Percentiles rank a stretch among this genome's conserved stretches.
These are phyloP conservation scores for Cephus sareptanus DNA, from an alignment of 2,888 invertebrate species.

Conservation along the genomic window DNA sequence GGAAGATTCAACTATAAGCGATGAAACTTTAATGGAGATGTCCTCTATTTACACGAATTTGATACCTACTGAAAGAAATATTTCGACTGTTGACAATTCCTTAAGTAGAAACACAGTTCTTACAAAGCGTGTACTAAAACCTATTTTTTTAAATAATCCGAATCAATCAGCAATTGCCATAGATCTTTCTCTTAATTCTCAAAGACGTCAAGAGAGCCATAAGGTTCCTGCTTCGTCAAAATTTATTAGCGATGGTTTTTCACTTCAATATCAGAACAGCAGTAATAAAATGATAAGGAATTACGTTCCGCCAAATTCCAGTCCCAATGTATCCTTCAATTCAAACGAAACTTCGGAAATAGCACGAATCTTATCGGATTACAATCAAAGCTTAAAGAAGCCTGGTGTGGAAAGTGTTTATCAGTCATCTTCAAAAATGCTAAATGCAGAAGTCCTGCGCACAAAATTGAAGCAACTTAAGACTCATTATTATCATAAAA, in stretches of 20 bases:
- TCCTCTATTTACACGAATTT: conserved; percentile 46
- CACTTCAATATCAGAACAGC: neutral
- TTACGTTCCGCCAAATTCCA: neutral
- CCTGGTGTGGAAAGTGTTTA: conserved; percentile 5
- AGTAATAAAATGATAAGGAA: neutral
- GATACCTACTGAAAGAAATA: conserved; percentile 24
- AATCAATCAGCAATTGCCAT: neutral
- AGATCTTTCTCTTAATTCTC: conserved; percentile 1
- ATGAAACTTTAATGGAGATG: conserved; percentile 45
- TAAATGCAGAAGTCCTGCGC: conserved; percentile 10
- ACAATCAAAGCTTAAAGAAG: conserved; percentile 34
- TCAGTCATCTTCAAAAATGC: conserved; percentile 11
- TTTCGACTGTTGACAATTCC: neutral
- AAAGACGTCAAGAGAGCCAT: neutral
- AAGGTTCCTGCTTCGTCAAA: neutral
- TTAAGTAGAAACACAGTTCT: neutral
- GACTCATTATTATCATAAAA: neutral
- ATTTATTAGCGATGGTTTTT: neutral
- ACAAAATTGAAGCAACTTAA: neutral
- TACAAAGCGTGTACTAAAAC: neutral
- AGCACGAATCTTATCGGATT: conserved; percentile 49
- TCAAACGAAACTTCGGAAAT: conserved; percentile 44
- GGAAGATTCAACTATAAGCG: conserved; percentile 35
- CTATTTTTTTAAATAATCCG: neutral
- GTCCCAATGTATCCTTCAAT: neutral